These are phyloP conservation scores for Drosophila robusta DNA, from an alignment of 2,888 invertebrate genomes.

Conservation along the genomic window DNA sequence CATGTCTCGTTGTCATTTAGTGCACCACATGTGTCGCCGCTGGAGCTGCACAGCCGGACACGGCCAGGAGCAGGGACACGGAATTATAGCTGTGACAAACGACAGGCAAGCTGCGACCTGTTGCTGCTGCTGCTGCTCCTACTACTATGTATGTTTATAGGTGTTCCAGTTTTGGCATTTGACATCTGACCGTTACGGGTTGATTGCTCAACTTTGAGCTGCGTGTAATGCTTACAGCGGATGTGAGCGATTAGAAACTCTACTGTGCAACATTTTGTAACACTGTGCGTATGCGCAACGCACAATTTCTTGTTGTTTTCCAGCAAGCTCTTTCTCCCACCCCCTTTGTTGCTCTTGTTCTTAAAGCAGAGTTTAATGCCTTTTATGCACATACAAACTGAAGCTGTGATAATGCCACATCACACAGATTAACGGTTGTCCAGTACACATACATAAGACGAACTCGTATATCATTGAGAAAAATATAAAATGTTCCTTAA, in stretches of 20 bases:
- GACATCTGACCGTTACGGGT: constrained; percentile 10
- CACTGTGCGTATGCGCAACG: constrained; percentile 51
- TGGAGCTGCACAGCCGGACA: constrained; percentile 11
- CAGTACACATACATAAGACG: constrained; percentile 17
- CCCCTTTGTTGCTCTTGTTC: background rate
- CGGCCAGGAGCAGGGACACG: constrained; percentile 1
- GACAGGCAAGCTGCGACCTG: constrained; percentile 13
- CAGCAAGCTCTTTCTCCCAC: background rate
- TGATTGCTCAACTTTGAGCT: background rate
- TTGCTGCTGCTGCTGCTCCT: constrained; percentile 30
- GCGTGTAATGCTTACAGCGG: constrained; percentile 29
- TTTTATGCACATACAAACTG: constrained; percentile 40
- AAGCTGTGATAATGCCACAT: constrained; percentile 28
- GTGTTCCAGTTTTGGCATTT: background rate
- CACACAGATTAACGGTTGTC: constrained; percentile 31
- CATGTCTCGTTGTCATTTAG: constrained; percentile 70
- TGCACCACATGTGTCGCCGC: constrained; percentile 34
- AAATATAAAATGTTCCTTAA: constrained; percentile 16
- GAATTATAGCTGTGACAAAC: constrained; percentile 4
- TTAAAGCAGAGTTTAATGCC: constrained; percentile 30
- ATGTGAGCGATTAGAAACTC: constrained; percentile 28
- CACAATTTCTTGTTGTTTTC: constrained; percentile 3
- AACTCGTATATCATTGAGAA: constrained; percentile 27
- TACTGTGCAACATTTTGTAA: constrained; percentile 17
- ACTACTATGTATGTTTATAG: too few species aligned